phyloP scores from a whole-genome alignment of 2,113 vertebrate species.

The Dromas ardeola region DNA sequence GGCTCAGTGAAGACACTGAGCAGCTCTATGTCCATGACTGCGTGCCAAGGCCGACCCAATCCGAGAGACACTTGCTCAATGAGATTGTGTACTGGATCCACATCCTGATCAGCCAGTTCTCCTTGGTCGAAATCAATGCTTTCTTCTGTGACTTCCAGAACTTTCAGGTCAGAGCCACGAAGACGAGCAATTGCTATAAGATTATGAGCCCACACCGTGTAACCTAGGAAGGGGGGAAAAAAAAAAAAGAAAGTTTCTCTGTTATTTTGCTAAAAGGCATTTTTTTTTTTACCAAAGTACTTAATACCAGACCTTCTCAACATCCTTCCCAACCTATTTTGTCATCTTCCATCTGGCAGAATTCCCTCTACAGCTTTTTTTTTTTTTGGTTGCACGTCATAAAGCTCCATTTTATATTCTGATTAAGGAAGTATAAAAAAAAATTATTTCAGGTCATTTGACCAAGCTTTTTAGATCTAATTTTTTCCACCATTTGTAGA shows the following conservation, averaged over 20 bases:
- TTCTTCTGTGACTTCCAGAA: slow-evolving; percentile 95
- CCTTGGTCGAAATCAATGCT: slow-evolving; percentile 98
- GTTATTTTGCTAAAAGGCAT: not conserved
- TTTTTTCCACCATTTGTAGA: not conserved
- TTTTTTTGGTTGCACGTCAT: not conserved
- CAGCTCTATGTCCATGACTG: slow-evolving; percentile 89
- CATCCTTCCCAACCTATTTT: not conserved
- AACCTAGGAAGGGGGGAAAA: slow-evolving; percentile 74
- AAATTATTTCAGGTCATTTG: not conserved
- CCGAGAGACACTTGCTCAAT: slow-evolving; percentile 97
- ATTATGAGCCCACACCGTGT: slow-evolving; percentile 97
- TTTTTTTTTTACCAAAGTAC: not conserved
- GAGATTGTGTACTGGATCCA: slow-evolving; percentile 93
- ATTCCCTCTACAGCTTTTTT: not conserved
- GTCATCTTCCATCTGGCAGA: not conserved
- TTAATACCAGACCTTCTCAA: not conserved
- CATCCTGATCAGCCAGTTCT: slow-evolving; percentile 89
- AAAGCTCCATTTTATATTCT: not conserved
- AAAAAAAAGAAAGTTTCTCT: not conserved
- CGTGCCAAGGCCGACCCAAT: slow-evolving; percentile 92
- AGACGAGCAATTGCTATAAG: slow-evolving; percentile 97
- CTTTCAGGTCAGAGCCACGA: slow-evolving; percentile 90
- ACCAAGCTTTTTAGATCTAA: not conserved
- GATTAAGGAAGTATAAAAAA: not conserved
- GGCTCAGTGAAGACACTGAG: slow-evolving; percentile 92